Evolutionary conservation across 2,113 vertebrate genomes (phyloP).

Genomic region (Carassius auratus): DNA sequence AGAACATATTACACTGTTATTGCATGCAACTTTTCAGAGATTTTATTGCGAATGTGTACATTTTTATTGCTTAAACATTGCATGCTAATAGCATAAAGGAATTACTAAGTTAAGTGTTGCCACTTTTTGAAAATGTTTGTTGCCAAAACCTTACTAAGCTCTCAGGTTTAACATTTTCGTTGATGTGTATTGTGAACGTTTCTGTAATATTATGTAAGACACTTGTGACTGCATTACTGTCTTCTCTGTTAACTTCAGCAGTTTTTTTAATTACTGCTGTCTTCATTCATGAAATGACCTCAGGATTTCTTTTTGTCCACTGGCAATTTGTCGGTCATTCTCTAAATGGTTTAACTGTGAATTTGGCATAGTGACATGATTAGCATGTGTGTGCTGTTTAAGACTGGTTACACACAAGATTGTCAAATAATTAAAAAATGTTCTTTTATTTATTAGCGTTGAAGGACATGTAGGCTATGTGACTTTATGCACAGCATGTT

Average conservation of each 20-base stretch:
- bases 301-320: background rate
- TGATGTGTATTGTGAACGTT: background rate
- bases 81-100: background rate
- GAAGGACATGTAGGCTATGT: background rate
- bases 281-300: background rate
- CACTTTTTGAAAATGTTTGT: background rate
- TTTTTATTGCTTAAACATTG: background rate
- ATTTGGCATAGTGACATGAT: conserved; percentile 45
- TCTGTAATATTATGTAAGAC: conserved; percentile 5
- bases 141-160: conserved; percentile 10
- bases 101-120: background rate
- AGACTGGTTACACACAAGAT: no score
- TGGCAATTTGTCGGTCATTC: background rate
- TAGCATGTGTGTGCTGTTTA: conserved; percentile 24
- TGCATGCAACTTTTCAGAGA: background rate
- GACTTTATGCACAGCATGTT: background rate
- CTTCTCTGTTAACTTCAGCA: background rate
- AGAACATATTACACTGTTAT: background rate
- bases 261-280: background rate
- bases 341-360: conserved; percentile 32
- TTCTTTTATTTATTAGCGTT: background rate
- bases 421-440: no score
- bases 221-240: background rate
- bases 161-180: background rate
- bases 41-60: background rate